These are phyloP conservation scores for Chauna torquata DNA, from an alignment of 2,113 vertebrate species.

Conservation along the genomic window DNA sequence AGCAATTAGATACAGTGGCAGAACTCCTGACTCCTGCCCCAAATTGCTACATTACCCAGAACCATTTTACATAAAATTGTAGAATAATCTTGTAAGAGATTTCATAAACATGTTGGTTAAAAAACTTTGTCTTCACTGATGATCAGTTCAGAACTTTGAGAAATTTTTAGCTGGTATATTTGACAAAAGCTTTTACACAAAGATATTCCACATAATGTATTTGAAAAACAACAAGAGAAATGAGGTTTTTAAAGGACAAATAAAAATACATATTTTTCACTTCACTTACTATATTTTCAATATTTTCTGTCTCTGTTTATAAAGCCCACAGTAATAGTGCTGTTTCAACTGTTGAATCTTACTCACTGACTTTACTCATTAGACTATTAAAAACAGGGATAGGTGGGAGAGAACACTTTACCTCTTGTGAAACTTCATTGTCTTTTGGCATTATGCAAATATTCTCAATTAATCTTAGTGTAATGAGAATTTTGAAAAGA, in stretches of 20 bases:
- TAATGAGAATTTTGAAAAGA: slow-evolving; percentile 38
- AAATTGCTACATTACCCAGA: not conserved
- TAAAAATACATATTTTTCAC: not conserved
- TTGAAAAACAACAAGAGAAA: not conserved
- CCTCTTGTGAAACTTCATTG: not conserved
- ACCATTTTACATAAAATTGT: not conserved
- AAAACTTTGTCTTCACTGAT: not conserved
- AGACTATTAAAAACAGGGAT: not conserved
- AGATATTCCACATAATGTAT: not conserved
- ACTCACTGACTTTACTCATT: not conserved
- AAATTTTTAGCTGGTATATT: not conserved
- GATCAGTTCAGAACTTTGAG: not conserved
- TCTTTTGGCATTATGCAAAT: slow-evolving; percentile 21
- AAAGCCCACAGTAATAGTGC: not conserved
- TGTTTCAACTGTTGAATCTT: not conserved
- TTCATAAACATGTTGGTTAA: not conserved
- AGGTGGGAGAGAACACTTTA: not conserved
- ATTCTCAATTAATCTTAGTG: slow-evolving; percentile 26
- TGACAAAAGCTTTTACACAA: not conserved
- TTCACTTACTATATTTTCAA: not conserved
- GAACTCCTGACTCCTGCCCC: not conserved
- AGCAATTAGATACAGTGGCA: not conserved
- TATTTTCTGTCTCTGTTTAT: not conserved
- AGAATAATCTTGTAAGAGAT: not conserved
- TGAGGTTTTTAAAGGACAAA: not conserved